Percentiles rank a stretch among this genome's conserved stretches.
Evolutionary conservation across 2,113 vertebrate genomes (phyloP).

Genomic region (Heptranchias perlo): DNA sequence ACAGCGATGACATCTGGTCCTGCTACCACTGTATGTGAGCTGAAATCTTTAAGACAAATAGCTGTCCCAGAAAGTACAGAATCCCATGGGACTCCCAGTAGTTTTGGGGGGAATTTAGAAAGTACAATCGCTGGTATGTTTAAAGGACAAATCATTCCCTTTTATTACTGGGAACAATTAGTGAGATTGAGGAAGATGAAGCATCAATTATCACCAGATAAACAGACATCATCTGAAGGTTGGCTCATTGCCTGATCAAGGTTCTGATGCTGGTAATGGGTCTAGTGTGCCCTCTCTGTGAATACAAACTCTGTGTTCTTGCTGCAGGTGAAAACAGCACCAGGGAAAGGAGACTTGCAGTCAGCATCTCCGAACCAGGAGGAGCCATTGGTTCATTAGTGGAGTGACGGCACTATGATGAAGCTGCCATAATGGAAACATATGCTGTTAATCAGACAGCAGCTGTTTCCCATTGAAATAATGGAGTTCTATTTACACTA

Average conservation of each 20-base stretch:
- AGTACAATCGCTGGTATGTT: not conserved
- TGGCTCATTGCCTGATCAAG: not conserved
- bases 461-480: constrained; percentile 33
- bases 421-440: constrained; percentile 25
- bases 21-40: not conserved
- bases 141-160: not conserved
- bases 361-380: not conserved
- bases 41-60: not conserved
- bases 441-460: constrained; percentile 32
- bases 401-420: not conserved
- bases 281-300: not conserved
- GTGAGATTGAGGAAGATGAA: not conserved
- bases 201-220: not conserved
- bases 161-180: not conserved
- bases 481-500: constrained; percentile 30
- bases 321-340: not conserved
- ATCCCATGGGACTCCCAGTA: no score
- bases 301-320: not conserved
- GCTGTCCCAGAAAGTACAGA: not conserved
- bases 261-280: not conserved
- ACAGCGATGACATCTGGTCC: not conserved
- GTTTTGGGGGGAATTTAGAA: not conserved
- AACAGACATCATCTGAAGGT: not conserved
- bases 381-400: constrained; percentile 21
- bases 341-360: not conserved